phyloP scores from a whole-genome alignment of 2,797 vertebrate genomes.

The Anisognathus igniventris region DNA sequence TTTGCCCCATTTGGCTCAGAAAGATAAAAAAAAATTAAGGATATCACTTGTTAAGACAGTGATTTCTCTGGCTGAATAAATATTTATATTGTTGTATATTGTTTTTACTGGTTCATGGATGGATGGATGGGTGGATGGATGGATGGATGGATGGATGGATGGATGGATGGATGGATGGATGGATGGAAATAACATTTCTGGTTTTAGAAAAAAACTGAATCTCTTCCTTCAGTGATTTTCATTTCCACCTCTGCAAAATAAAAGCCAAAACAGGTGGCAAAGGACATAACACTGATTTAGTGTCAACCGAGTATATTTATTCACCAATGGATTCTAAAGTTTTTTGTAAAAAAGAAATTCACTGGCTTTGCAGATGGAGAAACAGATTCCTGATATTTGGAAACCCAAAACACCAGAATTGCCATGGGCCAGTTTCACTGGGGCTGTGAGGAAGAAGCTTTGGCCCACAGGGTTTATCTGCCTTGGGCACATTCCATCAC shows the following conservation, averaged over 20 bases:
- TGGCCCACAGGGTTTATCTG: not conserved
- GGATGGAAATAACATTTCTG: not conserved
- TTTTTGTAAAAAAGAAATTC: not conserved
- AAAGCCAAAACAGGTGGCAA: not conserved
- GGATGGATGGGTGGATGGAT: not conserved
- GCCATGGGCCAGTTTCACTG: rapidly evolving
- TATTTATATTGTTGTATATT: not conserved
- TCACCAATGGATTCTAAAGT: not conserved
- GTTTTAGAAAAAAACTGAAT: not conserved
- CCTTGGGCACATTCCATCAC: not conserved
- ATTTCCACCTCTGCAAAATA: not conserved
- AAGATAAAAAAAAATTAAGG: not conserved
- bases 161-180: not conserved
- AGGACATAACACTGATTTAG: not conserved
- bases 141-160: not conserved
- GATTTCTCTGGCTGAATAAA: not conserved
- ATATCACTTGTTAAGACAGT: not conserved
- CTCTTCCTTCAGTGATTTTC: not conserved
- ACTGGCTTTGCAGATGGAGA: not conserved
- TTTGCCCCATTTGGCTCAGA: not conserved
- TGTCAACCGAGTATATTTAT: not conserved
- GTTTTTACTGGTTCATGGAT: not conserved
- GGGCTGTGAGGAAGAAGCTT: not conserved
- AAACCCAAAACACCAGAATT: not conserved
- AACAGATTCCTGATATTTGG: not conserved